Evolutionary conservation across 1,140 invertebrate species (phyloP).

Genomic region (Melitaea cinxia): DNA sequence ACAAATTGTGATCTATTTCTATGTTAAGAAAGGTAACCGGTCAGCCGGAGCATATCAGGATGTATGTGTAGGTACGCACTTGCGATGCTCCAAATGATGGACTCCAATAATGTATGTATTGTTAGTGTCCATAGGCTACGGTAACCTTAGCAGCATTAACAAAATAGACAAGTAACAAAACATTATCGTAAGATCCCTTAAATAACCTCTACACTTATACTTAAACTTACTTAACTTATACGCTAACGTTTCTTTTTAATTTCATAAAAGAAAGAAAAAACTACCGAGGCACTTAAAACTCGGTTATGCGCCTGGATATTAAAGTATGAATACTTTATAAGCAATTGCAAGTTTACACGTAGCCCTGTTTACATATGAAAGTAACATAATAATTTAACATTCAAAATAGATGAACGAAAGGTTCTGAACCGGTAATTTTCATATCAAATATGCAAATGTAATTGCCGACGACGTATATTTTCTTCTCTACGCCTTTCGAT

Average conservation of each 20-base stretch:
- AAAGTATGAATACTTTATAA: conserved; percentile 1
- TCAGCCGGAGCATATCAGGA: no score
- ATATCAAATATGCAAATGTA: conserved; percentile 37
- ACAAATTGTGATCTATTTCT: no score
- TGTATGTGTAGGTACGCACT: no score
- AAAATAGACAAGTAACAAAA: no score
- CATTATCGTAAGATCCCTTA: no score
- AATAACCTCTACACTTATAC: no score
- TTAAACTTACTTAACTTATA: no score
- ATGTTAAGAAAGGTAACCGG: no score
- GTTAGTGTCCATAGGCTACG: no score
- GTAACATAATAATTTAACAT: conserved; percentile 19
- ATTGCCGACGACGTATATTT: conserved; percentile 9
- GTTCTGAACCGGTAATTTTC: conserved; percentile 35
- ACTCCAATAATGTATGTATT: no score
- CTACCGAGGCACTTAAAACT: neutral
- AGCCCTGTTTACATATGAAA: conserved; percentile 12
- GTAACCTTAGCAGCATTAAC: no score
- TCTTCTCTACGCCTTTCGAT: conserved; percentile 13
- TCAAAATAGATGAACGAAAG: conserved; percentile 19
- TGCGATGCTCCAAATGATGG: no score
- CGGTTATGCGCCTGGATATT: neutral
- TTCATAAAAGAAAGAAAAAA: neutral
- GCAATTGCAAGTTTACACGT: conserved; percentile 19
- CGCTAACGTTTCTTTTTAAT: neutral